Evolutionary conservation across 2,113 vertebrate species (phyloP).

Genomic region (Pterocles burchelli): DNA sequence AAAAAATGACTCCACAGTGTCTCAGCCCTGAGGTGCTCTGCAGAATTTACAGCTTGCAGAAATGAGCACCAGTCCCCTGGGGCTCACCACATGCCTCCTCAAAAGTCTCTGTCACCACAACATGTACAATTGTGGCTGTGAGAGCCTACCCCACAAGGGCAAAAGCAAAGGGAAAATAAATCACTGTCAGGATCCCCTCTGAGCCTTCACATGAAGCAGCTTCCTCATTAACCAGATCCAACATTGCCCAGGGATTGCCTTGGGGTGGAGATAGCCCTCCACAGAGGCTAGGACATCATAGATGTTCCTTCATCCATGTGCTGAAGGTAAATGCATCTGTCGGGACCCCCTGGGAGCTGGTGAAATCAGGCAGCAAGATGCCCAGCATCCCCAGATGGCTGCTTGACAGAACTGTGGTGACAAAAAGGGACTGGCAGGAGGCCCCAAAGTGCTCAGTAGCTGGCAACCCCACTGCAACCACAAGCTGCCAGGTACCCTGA

Average conservation of each 20-base stretch:
- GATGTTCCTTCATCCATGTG: neutral
- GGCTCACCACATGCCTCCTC: accelerated
- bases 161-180: neutral
- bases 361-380: neutral
- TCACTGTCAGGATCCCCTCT: neutral
- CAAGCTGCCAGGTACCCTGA: neutral
- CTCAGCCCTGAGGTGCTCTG: neutral
- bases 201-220: neutral
- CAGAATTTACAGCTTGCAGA: neutral
- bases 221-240: neutral
- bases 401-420: neutral
- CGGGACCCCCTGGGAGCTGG: accelerated
- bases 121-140: neutral
- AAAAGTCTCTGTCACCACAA: neutral
- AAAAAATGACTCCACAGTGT: neutral
- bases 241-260: neutral
- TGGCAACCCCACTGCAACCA: neutral
- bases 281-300: neutral
- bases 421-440: neutral
- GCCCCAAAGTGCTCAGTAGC: accelerated
- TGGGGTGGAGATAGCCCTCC: neutral
- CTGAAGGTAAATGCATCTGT: neutral
- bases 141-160: neutral
- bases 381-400: neutral
- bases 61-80: neutral